Conservation (phyloP, 2,888 invertebrate genomes). For the Nemapogon koenigi region DNA sequence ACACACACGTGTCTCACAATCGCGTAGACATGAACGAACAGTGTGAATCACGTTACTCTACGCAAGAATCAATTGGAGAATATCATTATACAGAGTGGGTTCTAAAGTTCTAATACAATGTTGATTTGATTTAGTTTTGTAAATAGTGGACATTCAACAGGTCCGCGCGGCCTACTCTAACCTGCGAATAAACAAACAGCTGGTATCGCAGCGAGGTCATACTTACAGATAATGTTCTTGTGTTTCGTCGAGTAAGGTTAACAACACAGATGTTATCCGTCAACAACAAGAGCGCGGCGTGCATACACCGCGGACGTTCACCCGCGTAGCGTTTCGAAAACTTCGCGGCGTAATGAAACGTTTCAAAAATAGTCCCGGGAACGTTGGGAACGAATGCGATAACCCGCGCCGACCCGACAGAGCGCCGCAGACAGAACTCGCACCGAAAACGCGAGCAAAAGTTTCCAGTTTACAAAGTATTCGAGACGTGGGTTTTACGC, state of each 20-base stretch:
- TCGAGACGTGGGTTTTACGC: constrained; percentile 49
- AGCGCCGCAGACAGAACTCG: background rate
- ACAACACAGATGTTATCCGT: constrained; percentile 55
- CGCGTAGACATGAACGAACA: constrained; percentile 6
- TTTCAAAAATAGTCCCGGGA: constrained; percentile 60
- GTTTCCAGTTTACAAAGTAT: constrained; percentile 62
- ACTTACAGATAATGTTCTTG: constrained; percentile 59
- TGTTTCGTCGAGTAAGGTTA: constrained; percentile 39
- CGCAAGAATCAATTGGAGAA: background rate
- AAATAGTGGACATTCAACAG: constrained; percentile 13
- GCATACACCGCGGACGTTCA: constrained; percentile 60
- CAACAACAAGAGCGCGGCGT: constrained; percentile 49
- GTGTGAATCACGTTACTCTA: constrained; percentile 8
- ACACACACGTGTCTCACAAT: background rate
- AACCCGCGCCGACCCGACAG: background rate
- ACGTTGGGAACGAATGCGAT: constrained; percentile 30
- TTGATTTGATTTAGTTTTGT: no score
- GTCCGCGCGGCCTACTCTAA: constrained; percentile 5
- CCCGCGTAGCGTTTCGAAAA: constrained; percentile 62
- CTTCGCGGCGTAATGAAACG: constrained; percentile 54
- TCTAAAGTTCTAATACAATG: no score
- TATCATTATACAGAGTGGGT: no score
- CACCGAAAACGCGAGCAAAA: constrained; percentile 43
- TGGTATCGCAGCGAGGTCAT: constrained; percentile 56
- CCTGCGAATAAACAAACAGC: constrained; percentile 30